Conservation (phyloP, 53 echinoderm and acorn worm species). For the Zoroaster sp. region DNA sequence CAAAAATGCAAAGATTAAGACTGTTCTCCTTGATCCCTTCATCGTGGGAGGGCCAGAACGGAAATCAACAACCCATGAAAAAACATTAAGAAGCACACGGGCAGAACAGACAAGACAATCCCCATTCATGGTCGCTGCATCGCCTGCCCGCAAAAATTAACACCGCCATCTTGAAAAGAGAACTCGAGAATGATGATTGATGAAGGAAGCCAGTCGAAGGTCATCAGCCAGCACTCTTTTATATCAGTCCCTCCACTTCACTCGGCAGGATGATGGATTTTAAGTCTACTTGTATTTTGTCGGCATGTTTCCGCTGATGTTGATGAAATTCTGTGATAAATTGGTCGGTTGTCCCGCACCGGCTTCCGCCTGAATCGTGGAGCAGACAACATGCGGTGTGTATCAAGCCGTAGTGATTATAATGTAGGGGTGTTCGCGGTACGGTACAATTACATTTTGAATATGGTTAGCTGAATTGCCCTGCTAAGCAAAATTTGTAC, state of each 20-base stretch:
- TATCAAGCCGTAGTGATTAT: constrained; percentile 1
- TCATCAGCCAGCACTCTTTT: constrained; percentile 1
- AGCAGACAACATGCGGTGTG: constrained; percentile 13
- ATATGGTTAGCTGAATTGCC: neutral
- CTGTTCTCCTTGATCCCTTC: neutral
- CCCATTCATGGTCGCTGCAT: neutral
- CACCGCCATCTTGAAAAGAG: neutral
- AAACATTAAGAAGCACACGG: neutral
- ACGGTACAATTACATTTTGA: neutral
- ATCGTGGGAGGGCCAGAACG: neutral
- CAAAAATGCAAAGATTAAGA: too few relatives aligned
- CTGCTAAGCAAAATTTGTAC: neutral
- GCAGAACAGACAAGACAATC: constrained; percentile 15
- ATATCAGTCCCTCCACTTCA: constrained; percentile 19
- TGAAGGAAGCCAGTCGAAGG: constrained; percentile 16
- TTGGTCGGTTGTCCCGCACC: neutral
- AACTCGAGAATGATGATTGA: constrained; percentile 9
- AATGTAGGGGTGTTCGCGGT: neutral
- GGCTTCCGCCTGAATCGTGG: constrained; percentile 36
- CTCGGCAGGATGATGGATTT: constrained; percentile 49
- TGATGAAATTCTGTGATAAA: constrained; percentile 50
- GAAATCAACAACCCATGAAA: neutral
- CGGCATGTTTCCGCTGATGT: constrained; percentile 42
- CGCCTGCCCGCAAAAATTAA: constrained; percentile 18
- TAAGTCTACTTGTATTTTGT: constrained; percentile 24